Conservation (phyloP, 35 echinoderm and acorn worm genomes). For the Amphiura filiformis region DNA sequence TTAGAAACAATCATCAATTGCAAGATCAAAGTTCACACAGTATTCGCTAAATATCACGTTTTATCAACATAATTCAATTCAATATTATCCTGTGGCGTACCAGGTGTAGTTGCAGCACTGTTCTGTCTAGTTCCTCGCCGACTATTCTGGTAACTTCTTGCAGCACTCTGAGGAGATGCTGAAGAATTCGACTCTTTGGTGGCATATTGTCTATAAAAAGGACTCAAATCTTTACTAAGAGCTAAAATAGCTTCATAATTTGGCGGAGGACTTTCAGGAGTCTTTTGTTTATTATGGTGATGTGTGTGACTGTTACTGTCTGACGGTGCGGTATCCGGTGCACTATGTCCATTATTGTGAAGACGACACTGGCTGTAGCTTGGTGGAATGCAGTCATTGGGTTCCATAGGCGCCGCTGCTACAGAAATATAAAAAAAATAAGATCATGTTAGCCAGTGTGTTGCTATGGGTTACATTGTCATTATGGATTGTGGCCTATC, state of each 20-base stretch:
- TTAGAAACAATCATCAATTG: not conserved
- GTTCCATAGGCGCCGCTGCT: slow-evolving; percentile 65
- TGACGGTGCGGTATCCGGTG: slow-evolving; percentile 62
- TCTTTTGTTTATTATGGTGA: slow-evolving; percentile 51
- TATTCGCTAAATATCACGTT: not conserved
- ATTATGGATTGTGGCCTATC: too few relatives aligned
- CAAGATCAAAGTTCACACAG: not conserved
- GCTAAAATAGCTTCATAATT: slow-evolving; percentile 76
- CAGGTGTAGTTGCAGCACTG: slow-evolving; percentile 32
- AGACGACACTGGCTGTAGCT: slow-evolving; percentile 88
- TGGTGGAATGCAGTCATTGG: slow-evolving; percentile 88
- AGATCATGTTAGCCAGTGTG: not conserved
- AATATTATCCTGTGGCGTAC: slow-evolving; percentile 52
- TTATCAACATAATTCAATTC: slow-evolving; percentile 20
- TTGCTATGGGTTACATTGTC: too few relatives aligned
- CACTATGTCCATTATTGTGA: slow-evolving; percentile 14
- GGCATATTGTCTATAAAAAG: slow-evolving; percentile 32
- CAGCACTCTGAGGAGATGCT: slow-evolving; percentile 37
- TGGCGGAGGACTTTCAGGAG: slow-evolving; percentile 84
- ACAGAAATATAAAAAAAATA: not conserved
- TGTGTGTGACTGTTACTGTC: slow-evolving; percentile 65
- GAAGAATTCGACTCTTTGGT: slow-evolving; percentile 16
- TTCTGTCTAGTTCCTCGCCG: slow-evolving; percentile 19
- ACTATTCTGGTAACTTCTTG: not conserved
- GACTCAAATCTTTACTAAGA: slow-evolving; percentile 74